These are phyloP conservation scores for Scomber colias DNA, from an alignment of 2,113 vertebrate species.

Conservation along the genomic window DNA sequence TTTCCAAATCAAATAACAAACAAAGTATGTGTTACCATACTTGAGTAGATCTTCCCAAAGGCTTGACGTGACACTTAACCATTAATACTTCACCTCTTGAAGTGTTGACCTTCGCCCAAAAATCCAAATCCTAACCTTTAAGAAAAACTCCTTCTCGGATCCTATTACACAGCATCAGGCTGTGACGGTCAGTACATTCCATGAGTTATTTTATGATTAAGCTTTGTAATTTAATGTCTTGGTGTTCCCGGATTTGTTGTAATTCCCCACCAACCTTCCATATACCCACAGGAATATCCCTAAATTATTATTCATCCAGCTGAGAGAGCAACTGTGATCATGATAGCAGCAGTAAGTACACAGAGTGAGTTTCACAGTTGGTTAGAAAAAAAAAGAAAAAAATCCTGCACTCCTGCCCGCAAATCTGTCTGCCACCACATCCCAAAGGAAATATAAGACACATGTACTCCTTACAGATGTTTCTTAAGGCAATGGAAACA, in stretches of 20 bases:
- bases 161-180: too few species aligned
- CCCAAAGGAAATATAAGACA: not conserved
- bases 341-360: not conserved
- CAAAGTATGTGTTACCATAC: not conserved
- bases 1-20: too few species aligned
- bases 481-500: not conserved
- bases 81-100: not conserved
- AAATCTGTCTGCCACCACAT: not conserved
- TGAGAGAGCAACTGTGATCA: not conserved
- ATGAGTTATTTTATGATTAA: constrained; percentile 5
- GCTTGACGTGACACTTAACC: not conserved
- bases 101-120: not conserved
- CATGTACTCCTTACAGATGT: not conserved
- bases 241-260: not conserved
- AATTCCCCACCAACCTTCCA: not conserved
- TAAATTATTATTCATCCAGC: not conserved
- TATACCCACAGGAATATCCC: not conserved
- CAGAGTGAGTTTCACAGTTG: not conserved
- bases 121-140: constrained; percentile 3
- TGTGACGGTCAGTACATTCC: constrained; percentile 15
- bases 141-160: constrained; percentile 13
- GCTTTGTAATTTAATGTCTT: constrained; percentile 6
- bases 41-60: not conserved
- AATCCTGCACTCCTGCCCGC: not conserved
- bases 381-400: not conserved